phyloP scores from a whole-genome alignment of 2,113 vertebrate species.

The Empidonax alnorum region DNA sequence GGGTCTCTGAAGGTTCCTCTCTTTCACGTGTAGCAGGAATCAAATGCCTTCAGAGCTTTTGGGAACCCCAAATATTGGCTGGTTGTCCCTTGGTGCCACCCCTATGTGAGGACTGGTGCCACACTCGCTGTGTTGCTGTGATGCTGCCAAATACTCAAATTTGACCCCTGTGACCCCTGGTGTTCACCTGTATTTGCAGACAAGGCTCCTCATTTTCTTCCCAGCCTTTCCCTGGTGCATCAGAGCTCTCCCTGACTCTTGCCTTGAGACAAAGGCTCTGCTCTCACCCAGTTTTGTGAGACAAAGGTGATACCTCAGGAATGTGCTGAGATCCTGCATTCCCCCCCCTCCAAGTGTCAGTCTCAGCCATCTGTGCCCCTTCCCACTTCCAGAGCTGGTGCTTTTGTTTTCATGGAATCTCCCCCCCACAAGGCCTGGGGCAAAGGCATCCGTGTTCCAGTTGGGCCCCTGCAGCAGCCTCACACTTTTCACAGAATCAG shows the following conservation, averaged over 20 bases:
- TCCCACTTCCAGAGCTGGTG: background rate
- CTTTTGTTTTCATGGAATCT: background rate
- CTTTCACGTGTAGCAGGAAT: background rate
- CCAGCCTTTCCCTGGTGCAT: background rate
- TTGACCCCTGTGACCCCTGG: background rate
- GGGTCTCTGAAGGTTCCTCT: background rate
- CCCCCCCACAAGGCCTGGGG: background rate
- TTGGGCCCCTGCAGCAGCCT: background rate
- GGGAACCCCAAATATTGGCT: background rate
- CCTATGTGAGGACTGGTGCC: background rate
- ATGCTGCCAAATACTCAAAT: background rate
- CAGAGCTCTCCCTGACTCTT: background rate
- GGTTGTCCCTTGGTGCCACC: background rate
- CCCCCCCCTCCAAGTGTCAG: constrained; percentile 5
- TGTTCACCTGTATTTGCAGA: background rate
- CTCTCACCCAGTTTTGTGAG: background rate
- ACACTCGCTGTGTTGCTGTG: background rate
- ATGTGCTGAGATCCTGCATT: background rate
- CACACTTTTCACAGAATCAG: too few species aligned
- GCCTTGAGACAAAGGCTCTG: background rate
- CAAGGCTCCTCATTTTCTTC: background rate
- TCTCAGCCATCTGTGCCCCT: constrained; percentile 47
- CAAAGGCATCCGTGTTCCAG: background rate
- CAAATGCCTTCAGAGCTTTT: background rate
- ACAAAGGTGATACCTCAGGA: background rate